A percentile compares a stretch with the other conserved stretches of the same genome.
Conservation (phyloP, 2,888 invertebrate genomes). For the Sthenelais limicola region DNA sequence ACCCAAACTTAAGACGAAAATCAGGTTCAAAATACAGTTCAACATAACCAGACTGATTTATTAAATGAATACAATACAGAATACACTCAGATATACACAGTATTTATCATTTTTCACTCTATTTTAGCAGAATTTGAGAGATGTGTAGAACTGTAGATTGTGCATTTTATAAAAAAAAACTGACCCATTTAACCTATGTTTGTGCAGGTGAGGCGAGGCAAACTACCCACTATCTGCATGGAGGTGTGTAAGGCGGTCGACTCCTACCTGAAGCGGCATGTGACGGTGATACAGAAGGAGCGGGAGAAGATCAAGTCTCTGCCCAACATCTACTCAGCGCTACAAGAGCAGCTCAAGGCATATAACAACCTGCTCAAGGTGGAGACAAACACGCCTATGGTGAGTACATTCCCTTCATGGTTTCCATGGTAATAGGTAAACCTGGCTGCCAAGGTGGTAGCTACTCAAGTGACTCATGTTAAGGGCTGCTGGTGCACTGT, state of each 20-base stretch:
- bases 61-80: too few species aligned
- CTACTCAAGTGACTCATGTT: background rate
- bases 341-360: constrained; percentile 66
- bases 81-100: too few species aligned
- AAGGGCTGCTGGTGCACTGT: too few species aligned
- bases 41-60: too few species aligned
- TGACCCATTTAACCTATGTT: too few species aligned
- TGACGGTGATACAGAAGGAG: constrained; percentile 57
- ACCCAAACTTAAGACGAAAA: too few species aligned
- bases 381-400: too few species aligned
- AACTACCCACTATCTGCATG: constrained; percentile 47
- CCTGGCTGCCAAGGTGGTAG: too few species aligned
- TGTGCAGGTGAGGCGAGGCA: constrained; percentile 15
- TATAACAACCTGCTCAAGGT: constrained; percentile 63
- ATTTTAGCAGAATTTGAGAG: background rate
- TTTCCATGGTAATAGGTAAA: too few species aligned
- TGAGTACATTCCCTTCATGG: too few species aligned
- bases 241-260: constrained; percentile 52
- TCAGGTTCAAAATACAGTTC: too few species aligned
- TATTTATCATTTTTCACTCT: too few species aligned
- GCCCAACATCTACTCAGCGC: constrained; percentile 65
- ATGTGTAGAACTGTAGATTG: background rate
- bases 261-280: constrained; percentile 44
- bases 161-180: background rate
- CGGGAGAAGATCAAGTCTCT: constrained; percentile 63